Conservation (phyloP, 2,888 invertebrate species). For the Amblyteles armatorius region DNA sequence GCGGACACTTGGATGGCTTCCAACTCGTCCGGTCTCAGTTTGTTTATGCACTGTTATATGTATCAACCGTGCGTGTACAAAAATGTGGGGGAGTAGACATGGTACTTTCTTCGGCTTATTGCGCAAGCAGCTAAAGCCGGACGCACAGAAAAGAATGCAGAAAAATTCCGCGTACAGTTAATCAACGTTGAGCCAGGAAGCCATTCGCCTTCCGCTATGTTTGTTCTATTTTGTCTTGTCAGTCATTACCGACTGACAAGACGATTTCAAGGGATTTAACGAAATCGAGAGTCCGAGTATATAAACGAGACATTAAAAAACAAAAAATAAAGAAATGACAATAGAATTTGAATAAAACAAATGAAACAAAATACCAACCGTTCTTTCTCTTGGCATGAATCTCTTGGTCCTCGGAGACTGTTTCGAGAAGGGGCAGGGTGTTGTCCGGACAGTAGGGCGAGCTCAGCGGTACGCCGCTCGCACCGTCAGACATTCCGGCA, state of each 20-base stretch:
- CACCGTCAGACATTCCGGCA: constrained; percentile 85
- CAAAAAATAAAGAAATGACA: constrained; percentile 38
- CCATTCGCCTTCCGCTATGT: not conserved
- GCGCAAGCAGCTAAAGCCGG: constrained; percentile 52
- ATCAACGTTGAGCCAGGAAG: constrained; percentile 26
- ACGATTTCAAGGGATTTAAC: not conserved
- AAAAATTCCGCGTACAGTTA: constrained; percentile 9
- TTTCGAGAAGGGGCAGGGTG: constrained; percentile 87
- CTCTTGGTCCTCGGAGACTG: constrained; percentile 90
- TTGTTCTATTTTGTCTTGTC: not conserved
- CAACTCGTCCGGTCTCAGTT: constrained; percentile 55
- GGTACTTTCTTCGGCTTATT: constrained; percentile 22
- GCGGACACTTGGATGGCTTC: constrained; percentile 67
- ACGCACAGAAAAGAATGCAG: constrained; percentile 29
- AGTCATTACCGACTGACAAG: constrained; percentile 1
- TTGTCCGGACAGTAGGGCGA: constrained; percentile 87
- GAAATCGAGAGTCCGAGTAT: constrained; percentile 25
- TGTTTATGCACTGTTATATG: constrained; percentile 47
- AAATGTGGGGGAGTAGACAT: constrained; percentile 4
- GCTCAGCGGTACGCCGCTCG: constrained; percentile 86
- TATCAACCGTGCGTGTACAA: constrained; percentile 18
- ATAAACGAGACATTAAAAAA: not conserved
- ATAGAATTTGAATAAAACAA: not conserved
- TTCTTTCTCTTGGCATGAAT: constrained; percentile 83
- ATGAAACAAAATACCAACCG: constrained; percentile 76